These are phyloP conservation scores for Poeciliopsis paucimaculata DNA, from an alignment of 2,797 vertebrate genomes.

Conservation along the genomic window DNA sequence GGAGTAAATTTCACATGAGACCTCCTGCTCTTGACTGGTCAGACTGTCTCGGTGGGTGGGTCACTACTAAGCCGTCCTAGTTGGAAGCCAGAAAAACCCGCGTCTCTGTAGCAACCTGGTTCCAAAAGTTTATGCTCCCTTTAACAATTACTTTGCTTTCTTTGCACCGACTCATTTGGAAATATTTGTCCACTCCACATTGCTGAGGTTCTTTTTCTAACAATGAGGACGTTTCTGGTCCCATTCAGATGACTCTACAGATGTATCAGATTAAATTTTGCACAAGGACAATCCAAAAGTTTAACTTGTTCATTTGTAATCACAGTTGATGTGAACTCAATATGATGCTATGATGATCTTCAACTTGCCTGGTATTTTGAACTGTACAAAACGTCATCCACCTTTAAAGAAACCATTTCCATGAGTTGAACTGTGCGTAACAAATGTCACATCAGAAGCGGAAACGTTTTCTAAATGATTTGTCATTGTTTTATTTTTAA, in stretches of 20 bases:
- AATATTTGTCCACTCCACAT: not conserved
- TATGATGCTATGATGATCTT: not conserved
- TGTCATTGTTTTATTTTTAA: not conserved
- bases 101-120: slow-evolving; percentile 7
- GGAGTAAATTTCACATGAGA: slow-evolving; percentile 40
- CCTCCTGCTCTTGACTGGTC: slow-evolving; percentile 48
- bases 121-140: not conserved
- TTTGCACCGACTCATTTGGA: not conserved
- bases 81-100: slow-evolving; percentile 38
- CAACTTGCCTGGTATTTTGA: not conserved
- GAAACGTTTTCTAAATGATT: not conserved
- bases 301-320: not conserved
- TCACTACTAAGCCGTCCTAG: slow-evolving; percentile 46
- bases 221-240: not conserved
- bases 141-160: not conserved
- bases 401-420: not conserved
- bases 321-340: not conserved
- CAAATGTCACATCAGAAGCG: not conserved
- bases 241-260: not conserved
- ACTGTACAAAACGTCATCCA: not conserved
- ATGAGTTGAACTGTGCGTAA: not conserved
- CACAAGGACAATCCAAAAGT: not conserved
- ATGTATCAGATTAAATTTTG: not conserved
- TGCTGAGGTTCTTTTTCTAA: not conserved
- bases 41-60: slow-evolving; percentile 34